phyloP scores from a whole-genome alignment of 2,888 invertebrate genomes.

The Nasonovia ribisnigri region DNA sequence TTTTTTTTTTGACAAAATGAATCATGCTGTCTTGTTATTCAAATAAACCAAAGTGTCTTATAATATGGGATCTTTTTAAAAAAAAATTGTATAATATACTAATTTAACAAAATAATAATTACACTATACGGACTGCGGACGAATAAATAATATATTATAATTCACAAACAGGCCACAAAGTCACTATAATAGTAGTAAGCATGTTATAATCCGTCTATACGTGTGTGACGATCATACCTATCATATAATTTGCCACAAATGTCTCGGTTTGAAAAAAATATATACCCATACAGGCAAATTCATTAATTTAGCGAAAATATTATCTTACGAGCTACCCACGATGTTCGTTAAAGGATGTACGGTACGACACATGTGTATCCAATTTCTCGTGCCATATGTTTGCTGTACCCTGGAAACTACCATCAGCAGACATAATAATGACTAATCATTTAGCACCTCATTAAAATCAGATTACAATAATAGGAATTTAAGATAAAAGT shows the following conservation, averaged over 20 bases:
- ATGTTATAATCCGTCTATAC: not conserved
- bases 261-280: not conserved
- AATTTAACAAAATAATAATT: too few species aligned
- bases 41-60: not conserved
- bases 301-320: conserved; percentile 28
- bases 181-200: not conserved
- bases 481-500: not conserved
- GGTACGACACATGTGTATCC: conserved; percentile 36
- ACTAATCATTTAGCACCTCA: conserved; percentile 28
- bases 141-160: too few species aligned
- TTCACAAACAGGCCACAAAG: not conserved
- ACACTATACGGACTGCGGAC: not conserved
- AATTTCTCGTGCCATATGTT: conserved; percentile 38
- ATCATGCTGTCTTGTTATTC: not conserved
- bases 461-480: not conserved
- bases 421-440: conserved; percentile 34
- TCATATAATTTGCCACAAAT: not conserved
- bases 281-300: not conserved
- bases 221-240: not conserved
- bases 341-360: not conserved
- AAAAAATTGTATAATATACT: not conserved
- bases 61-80: not conserved
- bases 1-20: not conserved
- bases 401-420: not conserved
- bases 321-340: not conserved